Evolutionary conservation across 2,113 vertebrate genomes (phyloP).

Genomic region (Anoura caudifer): DNA sequence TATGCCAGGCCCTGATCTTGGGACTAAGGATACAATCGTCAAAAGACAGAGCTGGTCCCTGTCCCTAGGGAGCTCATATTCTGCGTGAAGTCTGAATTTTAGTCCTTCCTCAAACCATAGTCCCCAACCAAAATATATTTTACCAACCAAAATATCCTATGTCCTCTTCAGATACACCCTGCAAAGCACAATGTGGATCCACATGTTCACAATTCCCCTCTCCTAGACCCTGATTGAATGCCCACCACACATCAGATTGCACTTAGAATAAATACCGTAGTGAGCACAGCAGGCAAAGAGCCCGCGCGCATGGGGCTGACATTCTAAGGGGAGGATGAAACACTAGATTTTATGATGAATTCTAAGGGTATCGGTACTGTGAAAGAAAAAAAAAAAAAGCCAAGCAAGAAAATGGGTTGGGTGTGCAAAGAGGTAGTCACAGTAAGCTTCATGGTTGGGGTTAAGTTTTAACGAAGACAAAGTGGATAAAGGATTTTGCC

Average conservation of each 20-base stretch:
- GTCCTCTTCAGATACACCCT: background rate
- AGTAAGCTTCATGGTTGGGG: background rate
- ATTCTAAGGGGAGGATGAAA: background rate
- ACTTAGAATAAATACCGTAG: background rate
- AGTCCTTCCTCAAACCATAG: background rate
- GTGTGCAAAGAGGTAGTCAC: background rate
- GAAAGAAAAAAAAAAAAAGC: background rate
- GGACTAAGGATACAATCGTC: background rate
- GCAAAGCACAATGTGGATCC: background rate
- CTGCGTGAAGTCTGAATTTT: background rate
- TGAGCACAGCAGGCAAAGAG: background rate
- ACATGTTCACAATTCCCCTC: background rate
- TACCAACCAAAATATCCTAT: background rate
- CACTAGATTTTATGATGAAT: background rate
- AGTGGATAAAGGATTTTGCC: background rate
- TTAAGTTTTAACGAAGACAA: background rate
- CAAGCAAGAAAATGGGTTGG: background rate
- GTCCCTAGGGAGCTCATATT: background rate
- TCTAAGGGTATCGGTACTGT: background rate
- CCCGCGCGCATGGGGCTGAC: background rate
- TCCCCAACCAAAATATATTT: no score
- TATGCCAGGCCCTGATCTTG: background rate
- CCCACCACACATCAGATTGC: background rate
- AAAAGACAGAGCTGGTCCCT: background rate
- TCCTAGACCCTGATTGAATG: background rate